These are phyloP conservation scores for Teleopsis dalmanni DNA, from an alignment of 1,140 invertebrate species.

Conservation along the genomic window DNA sequence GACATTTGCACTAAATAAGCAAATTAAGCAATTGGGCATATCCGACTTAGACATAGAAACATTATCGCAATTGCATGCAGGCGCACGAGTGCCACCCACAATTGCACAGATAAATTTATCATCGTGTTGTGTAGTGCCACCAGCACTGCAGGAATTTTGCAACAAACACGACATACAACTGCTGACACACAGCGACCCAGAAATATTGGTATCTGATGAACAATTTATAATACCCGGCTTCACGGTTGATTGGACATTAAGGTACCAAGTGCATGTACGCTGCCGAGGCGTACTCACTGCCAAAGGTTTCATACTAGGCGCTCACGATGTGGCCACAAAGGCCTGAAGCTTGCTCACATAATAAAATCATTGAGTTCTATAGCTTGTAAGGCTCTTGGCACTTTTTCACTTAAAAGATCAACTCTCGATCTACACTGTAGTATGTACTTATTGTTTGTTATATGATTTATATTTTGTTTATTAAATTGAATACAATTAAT, in stretches of 20 bases:
- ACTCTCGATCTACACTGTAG: too few species aligned
- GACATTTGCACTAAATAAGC: constrained; percentile 26
- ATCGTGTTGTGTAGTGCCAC: constrained; percentile 91
- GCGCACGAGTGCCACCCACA: constrained; percentile 76
- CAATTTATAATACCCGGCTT: constrained; percentile 32
- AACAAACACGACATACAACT: constrained; percentile 86
- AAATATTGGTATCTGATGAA: constrained; percentile 52
- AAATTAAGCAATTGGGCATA: constrained; percentile 69
- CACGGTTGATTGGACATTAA: constrained; percentile 57
- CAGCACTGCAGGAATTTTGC: constrained; percentile 80
- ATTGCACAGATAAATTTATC: constrained; percentile 94
- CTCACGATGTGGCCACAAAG: too few species aligned
- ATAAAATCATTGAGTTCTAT: too few species aligned
- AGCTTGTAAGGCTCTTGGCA: too few species aligned
- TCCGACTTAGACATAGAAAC: constrained; percentile 78
- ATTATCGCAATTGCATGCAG: constrained; percentile 69
- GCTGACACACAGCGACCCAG: constrained; percentile 90
- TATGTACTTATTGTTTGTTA: too few species aligned
- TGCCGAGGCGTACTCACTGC: constrained; percentile 80
- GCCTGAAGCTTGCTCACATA: too few species aligned
- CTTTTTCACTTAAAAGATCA: too few species aligned
- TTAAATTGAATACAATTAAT: too few species aligned
- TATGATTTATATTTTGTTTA: too few species aligned
- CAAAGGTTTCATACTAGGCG: constrained; percentile 68
- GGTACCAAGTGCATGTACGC: constrained; percentile 82